Conservation (phyloP, 1,140 invertebrate genomes). For the Musca vetustissima region DNA sequence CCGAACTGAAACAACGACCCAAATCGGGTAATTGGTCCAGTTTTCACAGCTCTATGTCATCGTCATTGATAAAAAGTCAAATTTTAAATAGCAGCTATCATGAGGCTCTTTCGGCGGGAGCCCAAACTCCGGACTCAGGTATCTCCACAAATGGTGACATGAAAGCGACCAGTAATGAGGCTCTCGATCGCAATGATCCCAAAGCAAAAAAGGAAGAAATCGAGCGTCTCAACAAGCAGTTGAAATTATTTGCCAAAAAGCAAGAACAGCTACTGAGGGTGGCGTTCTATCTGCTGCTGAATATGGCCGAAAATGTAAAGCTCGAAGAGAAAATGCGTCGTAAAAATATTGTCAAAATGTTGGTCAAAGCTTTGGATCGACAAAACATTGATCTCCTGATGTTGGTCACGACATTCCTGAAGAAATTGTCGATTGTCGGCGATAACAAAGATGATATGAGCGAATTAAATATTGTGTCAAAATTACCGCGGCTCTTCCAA, state of each 20-base stretch:
- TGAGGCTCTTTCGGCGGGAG: constrained; percentile 60
- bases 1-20: constrained; percentile 66
- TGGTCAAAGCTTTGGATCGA: constrained; percentile 87
- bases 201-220: constrained; percentile 75
- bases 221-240: constrained; percentile 78
- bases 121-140: constrained; percentile 33
- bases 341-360: constrained; percentile 85
- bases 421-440: constrained; percentile 91
- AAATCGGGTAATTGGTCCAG: constrained; percentile 67
- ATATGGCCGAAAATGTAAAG: constrained; percentile 92
- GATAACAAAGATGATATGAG: constrained; percentile 95
- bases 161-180: constrained; percentile 57
- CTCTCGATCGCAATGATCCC: constrained; percentile 58
- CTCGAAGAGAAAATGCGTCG: constrained; percentile 97
- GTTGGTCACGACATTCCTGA: constrained; percentile 90
- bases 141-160: constrained; percentile 34
- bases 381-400: constrained; percentile 85
- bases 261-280: constrained; percentile 90
- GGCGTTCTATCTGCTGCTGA: constrained; percentile 88
- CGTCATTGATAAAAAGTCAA: constrained; percentile 54
- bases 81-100: constrained; percentile 65
- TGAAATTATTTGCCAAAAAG: constrained; percentile 80
- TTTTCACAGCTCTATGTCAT: constrained; percentile 57
- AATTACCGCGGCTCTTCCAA: constrained; percentile 72
- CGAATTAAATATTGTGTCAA: constrained; percentile 72